A percentile compares a stretch with the other conserved stretches of the same genome.
phyloP scores from a whole-genome alignment of 2,888 invertebrate genomes.

The Tenthredo distinguenda region DNA sequence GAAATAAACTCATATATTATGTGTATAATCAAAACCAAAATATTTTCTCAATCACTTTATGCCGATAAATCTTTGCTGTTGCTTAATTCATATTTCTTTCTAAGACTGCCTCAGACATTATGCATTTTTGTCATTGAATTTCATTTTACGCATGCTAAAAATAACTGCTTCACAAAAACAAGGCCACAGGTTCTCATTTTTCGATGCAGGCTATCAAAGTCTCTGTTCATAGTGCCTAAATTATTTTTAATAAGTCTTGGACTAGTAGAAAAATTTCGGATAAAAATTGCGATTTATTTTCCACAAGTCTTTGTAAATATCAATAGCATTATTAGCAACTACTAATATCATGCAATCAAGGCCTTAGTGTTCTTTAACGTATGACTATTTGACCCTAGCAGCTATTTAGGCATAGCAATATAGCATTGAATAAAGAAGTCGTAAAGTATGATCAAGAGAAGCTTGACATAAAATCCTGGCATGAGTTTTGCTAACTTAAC shows the following conservation, averaged over 20 bases:
- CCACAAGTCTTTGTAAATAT: not conserved
- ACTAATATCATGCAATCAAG: not conserved
- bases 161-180: slow-evolving; percentile 4
- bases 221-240: not conserved
- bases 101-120: not conserved
- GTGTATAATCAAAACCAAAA: slow-evolving; percentile 41
- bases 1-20: slow-evolving; percentile 49
- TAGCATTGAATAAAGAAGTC: slow-evolving; percentile 11
- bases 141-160: not conserved
- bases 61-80: slow-evolving; percentile 31
- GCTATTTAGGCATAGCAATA: not conserved
- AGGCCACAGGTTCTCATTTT: not conserved
- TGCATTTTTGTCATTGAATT: not conserved
- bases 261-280: not conserved
- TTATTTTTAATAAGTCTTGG: not conserved
- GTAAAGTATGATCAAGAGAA: slow-evolving; percentile 12
- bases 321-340: not conserved
- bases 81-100: slow-evolving; percentile 34
- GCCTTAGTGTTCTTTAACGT: not conserved
- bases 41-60: slow-evolving; percentile 47
- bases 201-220: not conserved
- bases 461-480: slow-evolving; percentile 1
- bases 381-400: slow-evolving; percentile 4
- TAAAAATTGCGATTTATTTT: not conserved
- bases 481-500: not conserved